Evolutionary conservation across 64 coral and sea anemone genomes (phyloP), one percentile per base, ranked within the genome.

Genomic region (Astreopora myriophthalma): DNA sequence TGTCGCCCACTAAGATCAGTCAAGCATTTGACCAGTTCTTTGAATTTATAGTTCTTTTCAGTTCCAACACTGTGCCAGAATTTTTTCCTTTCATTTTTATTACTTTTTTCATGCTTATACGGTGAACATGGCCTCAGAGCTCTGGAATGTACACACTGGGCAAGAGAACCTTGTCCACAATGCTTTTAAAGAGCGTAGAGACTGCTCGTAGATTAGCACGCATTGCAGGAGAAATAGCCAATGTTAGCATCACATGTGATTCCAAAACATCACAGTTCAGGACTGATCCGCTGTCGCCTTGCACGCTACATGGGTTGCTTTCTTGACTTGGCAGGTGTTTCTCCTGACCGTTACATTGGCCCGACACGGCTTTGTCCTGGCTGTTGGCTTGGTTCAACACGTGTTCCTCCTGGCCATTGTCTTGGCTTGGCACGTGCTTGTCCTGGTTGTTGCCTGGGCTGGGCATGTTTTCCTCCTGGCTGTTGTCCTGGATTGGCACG

Each of bases 241-340:
- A 61, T 34, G 90, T 71, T 44, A 92, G 9, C 39, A 16, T 92
- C 25, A 85, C 24, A 31, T 75, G 74, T 75, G 25, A 26, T 84
- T 85, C 67, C 36, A 74, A 73, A 13, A 70, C 75, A 80, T 90
- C 88, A 22, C 66, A 79, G 58, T 90, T 90, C 17, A 80, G 42
- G 34, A 70, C 37, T 63, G 55, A 30, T 70, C 67, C 3, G 67
- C 67, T 70, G 67, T 70, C 67, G 6, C 67, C 67, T 70, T 1
- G 67, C 3, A 27, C 28, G 67, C 26, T 32, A 14, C 25, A 1
- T 70, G 11, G 40, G 51, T 57, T 58, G 77, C n/a, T n/a, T n/a
- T n/a, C n/a, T n/a, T n/a, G n/a, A n/a, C n/a, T n/a, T n/a, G n/a
- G n/a, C n/a, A n/a, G n/a, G n/a, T n/a, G n/a, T n/a, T n/a, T n/a